Percentiles rank a stretch among this genome's conserved stretches.
Conservation (phyloP, 2,113 vertebrate genomes). For the Mesoclemmys tuberculata region DNA sequence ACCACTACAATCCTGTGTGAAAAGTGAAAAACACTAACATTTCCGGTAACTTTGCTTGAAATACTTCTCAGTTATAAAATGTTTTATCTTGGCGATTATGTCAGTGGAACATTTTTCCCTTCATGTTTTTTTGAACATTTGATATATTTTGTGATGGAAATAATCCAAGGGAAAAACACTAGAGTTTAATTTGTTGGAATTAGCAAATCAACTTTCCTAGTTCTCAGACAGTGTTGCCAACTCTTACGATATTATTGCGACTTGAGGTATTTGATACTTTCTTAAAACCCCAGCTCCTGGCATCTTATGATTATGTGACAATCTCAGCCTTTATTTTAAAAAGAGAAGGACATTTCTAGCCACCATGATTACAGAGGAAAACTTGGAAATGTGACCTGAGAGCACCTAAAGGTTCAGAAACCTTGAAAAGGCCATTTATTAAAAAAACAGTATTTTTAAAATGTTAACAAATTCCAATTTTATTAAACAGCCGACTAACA, state of each 20-base stretch:
- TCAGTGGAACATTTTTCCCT: conserved; percentile 8
- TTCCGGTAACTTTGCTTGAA: conserved; percentile 23
- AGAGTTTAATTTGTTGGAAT: not conserved
- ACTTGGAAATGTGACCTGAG: not conserved
- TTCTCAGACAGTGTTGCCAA: not conserved
- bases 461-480: conserved; percentile 22
- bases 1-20: rapidly evolving
- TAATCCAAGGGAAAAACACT: not conserved
- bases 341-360: not conserved
- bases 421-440: conserved; percentile 22
- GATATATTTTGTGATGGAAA: conserved; percentile 15
- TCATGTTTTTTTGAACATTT: conserved; percentile 9
- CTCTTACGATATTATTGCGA: not conserved
- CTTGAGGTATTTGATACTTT: not conserved
- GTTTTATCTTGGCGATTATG: not conserved
- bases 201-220: not conserved
- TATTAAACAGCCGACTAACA: conserved; percentile 13
- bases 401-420: not conserved
- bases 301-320: not conserved
- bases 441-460: conserved; percentile 20
- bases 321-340: not conserved
- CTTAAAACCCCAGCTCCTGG: conserved; percentile 2
- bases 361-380: not conserved
- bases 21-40: not conserved
- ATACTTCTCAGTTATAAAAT: not conserved